Conservation (phyloP, 2,113 vertebrate species). For the Oryzias celebensis region DNA sequence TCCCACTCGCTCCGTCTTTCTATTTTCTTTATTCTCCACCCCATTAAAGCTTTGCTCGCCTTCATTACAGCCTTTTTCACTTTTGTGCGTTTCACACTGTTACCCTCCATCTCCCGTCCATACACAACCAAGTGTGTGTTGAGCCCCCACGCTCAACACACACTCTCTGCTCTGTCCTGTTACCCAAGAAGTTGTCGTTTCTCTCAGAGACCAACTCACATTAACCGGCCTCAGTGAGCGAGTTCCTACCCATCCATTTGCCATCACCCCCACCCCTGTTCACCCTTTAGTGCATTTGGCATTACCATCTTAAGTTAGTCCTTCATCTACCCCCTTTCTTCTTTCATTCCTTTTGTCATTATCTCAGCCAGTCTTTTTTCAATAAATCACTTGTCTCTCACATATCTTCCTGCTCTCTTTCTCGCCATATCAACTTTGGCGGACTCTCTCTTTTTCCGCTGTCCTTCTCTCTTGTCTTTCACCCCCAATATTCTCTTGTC, state of each 20-base stretch:
- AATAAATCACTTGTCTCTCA: constrained; percentile 69
- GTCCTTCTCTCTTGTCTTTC: constrained; percentile 55
- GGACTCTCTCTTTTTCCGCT: constrained; percentile 68
- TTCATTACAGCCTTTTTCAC: constrained; percentile 42
- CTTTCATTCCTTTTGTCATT: constrained; percentile 68
- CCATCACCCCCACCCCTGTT: constrained; percentile 14
- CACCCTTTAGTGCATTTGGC: constrained; percentile 45
- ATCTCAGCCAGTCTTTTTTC: constrained; percentile 66
- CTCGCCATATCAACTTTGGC: constrained; percentile 50
- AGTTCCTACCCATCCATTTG: constrained; percentile 59
- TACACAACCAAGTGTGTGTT: constrained; percentile 16
- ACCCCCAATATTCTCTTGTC: constrained; percentile 50
- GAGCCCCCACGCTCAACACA: constrained; percentile 31
- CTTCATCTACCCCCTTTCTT: constrained; percentile 70
- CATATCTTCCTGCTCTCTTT: constrained; percentile 62
- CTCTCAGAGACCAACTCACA: constrained; percentile 60
- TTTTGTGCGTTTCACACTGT: constrained; percentile 6
- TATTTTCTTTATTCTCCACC: constrained; percentile 61
- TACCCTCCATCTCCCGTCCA: constrained; percentile 30
- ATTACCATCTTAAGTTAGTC: constrained; percentile 76
- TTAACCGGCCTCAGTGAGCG: constrained; percentile 63
- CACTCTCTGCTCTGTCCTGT: constrained; percentile 53
- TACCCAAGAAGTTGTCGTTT: constrained; percentile 71
- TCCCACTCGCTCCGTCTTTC: constrained; percentile 28
- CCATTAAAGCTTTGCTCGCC: constrained; percentile 68